These are phyloP conservation scores for Butorides virescens DNA, from an alignment of 2,113 vertebrate genomes.

Conservation along the genomic window DNA sequence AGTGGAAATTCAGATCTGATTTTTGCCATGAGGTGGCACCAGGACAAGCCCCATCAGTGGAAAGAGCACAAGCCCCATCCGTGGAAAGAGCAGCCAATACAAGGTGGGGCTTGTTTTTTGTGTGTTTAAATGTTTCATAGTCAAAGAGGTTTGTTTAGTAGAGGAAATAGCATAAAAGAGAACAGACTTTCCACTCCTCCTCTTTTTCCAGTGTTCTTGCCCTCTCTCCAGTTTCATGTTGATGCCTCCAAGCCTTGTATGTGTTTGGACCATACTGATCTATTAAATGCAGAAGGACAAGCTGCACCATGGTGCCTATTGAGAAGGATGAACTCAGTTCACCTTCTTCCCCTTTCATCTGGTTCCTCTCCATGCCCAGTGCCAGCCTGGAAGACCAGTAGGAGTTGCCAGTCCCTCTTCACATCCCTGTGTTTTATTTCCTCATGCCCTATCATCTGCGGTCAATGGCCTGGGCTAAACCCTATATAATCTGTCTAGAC, in stretches of 20 bases:
- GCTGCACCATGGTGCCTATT: not conserved
- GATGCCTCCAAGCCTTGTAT: not conserved
- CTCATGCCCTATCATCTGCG: not conserved
- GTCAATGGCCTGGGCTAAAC: not conserved
- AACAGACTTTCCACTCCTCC: conserved; percentile 56
- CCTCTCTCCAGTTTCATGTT: not conserved
- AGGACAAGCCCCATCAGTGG: not conserved
- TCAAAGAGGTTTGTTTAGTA: conserved; percentile 28
- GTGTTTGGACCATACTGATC: not conserved
- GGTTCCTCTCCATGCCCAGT: not conserved
- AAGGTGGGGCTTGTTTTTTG: not conserved
- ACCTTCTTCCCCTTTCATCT: not conserved
- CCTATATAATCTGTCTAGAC: conserved; percentile 37
- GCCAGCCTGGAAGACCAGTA: not conserved
- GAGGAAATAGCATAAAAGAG: conserved; percentile 51
- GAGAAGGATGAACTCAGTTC: not conserved
- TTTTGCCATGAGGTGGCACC: conserved; percentile 29
- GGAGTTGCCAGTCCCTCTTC: not conserved
- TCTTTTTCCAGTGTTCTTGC: conserved; percentile 43
- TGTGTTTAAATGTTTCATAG: not conserved
- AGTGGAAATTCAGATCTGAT: not conserved
- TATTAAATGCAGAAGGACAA: not conserved
- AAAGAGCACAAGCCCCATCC: not conserved
- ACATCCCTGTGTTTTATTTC: not conserved
- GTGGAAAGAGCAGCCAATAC: not conserved